phyloP scores from a whole-genome alignment of 1,140 invertebrate genomes.

The Rhagoletis pomonella region DNA sequence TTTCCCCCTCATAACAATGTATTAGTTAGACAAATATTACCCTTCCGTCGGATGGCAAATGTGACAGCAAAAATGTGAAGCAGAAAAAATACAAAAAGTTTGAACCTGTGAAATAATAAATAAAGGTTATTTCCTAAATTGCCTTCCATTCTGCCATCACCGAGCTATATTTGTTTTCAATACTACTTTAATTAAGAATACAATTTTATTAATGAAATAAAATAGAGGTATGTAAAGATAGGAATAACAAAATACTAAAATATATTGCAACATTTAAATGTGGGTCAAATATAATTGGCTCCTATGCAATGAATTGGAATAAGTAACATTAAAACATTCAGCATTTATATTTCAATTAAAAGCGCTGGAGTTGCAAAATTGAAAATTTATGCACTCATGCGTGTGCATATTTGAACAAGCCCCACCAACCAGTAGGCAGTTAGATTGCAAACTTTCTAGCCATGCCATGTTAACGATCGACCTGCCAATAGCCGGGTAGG shows the following conservation, averaged over 20 bases:
- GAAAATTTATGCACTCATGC: slow-evolving; percentile 53
- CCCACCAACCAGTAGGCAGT: not conserved
- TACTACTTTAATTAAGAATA: not conserved
- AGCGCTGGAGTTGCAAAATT: slow-evolving; percentile 50
- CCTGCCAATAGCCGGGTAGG: not conserved
- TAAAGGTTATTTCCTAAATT: not conserved
- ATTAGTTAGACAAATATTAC: slow-evolving; percentile 6
- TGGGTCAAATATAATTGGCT: slow-evolving; percentile 49
- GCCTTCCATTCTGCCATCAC: not conserved
- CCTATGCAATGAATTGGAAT: slow-evolving; percentile 30
- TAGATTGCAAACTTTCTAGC: not conserved
- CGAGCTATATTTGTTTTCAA: not conserved
- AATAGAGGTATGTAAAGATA: not conserved
- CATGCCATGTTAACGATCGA: not conserved
- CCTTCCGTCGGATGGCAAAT: not conserved
- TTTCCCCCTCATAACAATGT: not conserved
- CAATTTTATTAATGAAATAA: not conserved
- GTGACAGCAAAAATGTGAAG: not conserved
- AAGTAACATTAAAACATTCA: slow-evolving; percentile 42
- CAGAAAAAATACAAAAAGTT: not conserved
- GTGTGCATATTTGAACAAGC: slow-evolving; percentile 10
- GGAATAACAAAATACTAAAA: not conserved
- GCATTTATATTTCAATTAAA: slow-evolving; percentile 54
- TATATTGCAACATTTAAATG: slow-evolving; percentile 20
- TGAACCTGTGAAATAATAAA: not conserved